Evolutionary conservation across 2,888 invertebrate species (phyloP).

Genomic region (Sepioteuthis lessoniana): DNA sequence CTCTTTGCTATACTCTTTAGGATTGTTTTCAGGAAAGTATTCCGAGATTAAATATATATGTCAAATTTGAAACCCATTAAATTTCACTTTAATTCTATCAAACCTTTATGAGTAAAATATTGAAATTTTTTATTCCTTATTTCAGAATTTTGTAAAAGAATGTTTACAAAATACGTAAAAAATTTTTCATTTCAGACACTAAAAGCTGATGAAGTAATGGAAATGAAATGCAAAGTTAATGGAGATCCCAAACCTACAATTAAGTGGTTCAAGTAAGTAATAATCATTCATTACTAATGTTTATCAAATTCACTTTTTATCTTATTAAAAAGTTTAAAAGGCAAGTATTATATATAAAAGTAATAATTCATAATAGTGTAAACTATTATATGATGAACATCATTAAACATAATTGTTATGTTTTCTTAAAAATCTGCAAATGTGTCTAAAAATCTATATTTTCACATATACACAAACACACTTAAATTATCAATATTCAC

Average conservation of each 20-base stretch:
- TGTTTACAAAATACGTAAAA: neutral
- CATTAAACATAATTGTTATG: too few species aligned
- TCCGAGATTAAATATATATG: neutral
- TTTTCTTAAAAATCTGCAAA: too few species aligned
- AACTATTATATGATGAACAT: too few species aligned
- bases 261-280: slow-evolving; percentile 79
- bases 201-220: slow-evolving; percentile 14
- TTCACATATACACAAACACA: too few species aligned
- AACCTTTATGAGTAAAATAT: neutral
- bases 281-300: neutral
- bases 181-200: neutral
- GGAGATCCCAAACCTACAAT: slow-evolving; percentile 93
- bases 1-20: too few species aligned
- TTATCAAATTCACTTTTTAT: too few species aligned
- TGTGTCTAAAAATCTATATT: too few species aligned
- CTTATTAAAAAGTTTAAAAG: too few species aligned
- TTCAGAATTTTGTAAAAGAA: neutral
- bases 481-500: neutral
- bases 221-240: slow-evolving; percentile 82
- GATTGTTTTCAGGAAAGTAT: too few species aligned
- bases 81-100: neutral
- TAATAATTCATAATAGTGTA: too few species aligned
- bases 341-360: too few species aligned
- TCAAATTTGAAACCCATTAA: neutral
- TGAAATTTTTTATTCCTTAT: neutral